Evolutionary conservation across 2,888 invertebrate species (phyloP), one percentile per base, ranked within the genome.

Genomic region (Microplitis manilae): DNA sequence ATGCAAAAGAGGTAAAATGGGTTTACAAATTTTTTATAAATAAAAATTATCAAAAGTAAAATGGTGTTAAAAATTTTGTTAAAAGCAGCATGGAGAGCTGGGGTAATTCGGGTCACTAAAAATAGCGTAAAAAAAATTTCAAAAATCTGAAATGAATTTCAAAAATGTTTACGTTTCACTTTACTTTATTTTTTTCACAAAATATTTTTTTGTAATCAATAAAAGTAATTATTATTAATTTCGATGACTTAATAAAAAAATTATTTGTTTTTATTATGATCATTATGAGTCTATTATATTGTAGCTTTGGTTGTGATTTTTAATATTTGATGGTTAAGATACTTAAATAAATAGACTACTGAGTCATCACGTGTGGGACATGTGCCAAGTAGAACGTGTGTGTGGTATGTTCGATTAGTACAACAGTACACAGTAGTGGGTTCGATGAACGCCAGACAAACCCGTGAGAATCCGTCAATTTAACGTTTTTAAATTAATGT

Each of bases 331-430:
- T 50, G 59, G 30, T 39, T 60, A 39, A 5, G 8, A 4, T 40
- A 7, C 17, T 15, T 13, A 20, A 41, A 50, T 13, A 73, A 15
- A 73, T 59, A 60, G 17, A 73, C 59, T 15, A 61, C 17, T 39
- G 68, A 41, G 38, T 50, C 7, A 60, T 50, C 65, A 67, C 60
- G 40, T 73, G 73, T 20, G 60, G 73, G 73, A 67, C 59, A 67
- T 73, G 67, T 73, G 73, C 73, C 73, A 73, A 73, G 59, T 73
- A 30, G 64, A 64, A 64, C 64, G 15, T 68, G 61, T 62, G 62
- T 71, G 38, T 62, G 60, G 39, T 38, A 59, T 73, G 59, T 67
- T 67, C 59, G 73, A 73, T 75, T 41, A 17, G 40, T 39, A 60
- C n/a, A 17, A 68, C n/a, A 62, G 15, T 40, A 50, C 50, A 50